Evolutionary conservation across 2,797 vertebrate genomes (phyloP).

Genomic region (Enteromius treurensis): DNA sequence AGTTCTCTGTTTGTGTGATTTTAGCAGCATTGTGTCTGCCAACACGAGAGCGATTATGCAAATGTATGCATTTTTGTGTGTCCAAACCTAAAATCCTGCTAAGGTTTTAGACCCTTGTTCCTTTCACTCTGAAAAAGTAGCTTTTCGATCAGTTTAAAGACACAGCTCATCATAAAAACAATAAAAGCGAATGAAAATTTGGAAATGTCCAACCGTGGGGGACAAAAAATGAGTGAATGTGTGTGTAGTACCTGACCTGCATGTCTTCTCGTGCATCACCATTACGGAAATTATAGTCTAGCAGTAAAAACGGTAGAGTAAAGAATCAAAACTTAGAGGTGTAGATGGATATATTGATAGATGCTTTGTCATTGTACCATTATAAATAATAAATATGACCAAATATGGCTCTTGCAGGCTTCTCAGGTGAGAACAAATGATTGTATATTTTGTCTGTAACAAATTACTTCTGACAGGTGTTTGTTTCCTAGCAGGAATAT

Average conservation of each 20-base stretch:
- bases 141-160: too few species aligned
- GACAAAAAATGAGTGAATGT: background rate
- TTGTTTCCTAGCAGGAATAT: background rate
- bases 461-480: slow-evolving; percentile 6
- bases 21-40: background rate
- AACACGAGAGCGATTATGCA: background rate
- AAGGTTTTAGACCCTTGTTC: background rate
- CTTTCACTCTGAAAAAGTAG: background rate
- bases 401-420: background rate
- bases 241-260: background rate
- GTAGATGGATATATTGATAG: background rate
- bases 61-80: background rate
- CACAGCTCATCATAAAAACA: background rate
- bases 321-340: background rate
- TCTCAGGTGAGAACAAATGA: background rate
- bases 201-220: background rate
- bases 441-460: background rate
- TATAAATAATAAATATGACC: background rate
- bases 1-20: background rate
- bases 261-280: background rate
- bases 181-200: background rate
- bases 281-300: background rate
- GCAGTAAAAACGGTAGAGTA: background rate
- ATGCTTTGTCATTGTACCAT: background rate
- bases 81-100: background rate